Percentiles rank a stretch among this genome's conserved stretches.
Evolutionary conservation across 2,797 vertebrate genomes (phyloP).

Genomic region (Eremophila alpestris): DNA sequence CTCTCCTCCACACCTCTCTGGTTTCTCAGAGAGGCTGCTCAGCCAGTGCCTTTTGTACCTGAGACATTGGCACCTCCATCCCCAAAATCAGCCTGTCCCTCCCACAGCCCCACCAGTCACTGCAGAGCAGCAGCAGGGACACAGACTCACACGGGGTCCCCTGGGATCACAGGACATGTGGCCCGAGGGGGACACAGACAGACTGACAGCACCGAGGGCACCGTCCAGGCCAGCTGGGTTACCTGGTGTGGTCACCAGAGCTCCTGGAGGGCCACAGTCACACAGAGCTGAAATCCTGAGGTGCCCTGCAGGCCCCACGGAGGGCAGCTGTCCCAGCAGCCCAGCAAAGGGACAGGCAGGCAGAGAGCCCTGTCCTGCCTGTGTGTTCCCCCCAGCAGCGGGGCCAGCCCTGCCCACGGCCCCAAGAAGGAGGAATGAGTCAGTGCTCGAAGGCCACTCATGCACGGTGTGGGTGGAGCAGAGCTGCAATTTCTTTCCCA

Average conservation of each 20-base stretch:
- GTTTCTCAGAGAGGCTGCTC: background rate
- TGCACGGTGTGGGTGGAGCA: conserved; percentile 16
- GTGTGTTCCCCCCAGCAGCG: background rate
- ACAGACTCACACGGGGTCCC: accelerated
- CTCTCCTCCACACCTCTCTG: background rate
- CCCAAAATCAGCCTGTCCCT: too few relatives aligned
- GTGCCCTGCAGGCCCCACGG: background rate
- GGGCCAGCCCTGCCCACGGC: background rate
- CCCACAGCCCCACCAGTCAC: background rate
- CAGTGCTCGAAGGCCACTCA: background rate
- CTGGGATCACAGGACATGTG: background rate
- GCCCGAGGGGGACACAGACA: background rate
- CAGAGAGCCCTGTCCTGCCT: background rate
- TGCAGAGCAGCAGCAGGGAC: background rate
- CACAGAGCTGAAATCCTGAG: background rate
- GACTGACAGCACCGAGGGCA: background rate
- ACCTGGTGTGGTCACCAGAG: accelerated
- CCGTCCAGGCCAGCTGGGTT: background rate
- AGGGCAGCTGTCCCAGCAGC: background rate
- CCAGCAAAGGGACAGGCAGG: background rate
- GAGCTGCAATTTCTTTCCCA: background rate
- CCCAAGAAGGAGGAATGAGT: background rate
- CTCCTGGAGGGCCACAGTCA: background rate
- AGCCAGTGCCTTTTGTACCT: background rate
- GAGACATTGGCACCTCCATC: background rate